phyloP scores from a whole-genome alignment of 2,113 vertebrate species.

The Microcebus murinus region DNA sequence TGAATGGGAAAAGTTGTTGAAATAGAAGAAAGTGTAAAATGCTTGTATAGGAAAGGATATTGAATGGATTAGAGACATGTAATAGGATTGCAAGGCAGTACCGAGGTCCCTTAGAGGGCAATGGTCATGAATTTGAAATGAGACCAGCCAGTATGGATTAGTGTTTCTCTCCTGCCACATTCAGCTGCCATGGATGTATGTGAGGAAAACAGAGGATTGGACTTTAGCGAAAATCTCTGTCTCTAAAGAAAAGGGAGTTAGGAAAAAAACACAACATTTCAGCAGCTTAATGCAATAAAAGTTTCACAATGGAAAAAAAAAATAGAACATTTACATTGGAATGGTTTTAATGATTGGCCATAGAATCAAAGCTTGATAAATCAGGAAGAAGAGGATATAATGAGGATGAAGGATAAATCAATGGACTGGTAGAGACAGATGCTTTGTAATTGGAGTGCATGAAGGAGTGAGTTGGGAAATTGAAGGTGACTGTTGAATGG shows the following conservation, averaged over 20 bases:
- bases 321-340: background rate
- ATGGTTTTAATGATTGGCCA: background rate
- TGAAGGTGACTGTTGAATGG: background rate
- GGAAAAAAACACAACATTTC: background rate
- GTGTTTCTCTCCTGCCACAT: background rate
- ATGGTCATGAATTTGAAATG: background rate
- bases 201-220: background rate
- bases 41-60: background rate
- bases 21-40: background rate
- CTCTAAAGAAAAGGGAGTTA: background rate
- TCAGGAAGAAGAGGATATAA: rapidly evolving
- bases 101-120: background rate
- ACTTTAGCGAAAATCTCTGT: background rate
- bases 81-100: background rate
- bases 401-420: background rate
- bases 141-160: background rate
- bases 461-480: background rate
- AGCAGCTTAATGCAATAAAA: background rate
- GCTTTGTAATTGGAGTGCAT: background rate
- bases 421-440: background rate
- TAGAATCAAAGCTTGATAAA: background rate
- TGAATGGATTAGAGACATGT: background rate
- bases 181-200: background rate
- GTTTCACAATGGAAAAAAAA: background rate
- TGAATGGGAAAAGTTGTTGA: background rate